Evolutionary conservation across 1,140 invertebrate genomes (phyloP).

Genomic region (Tetragnatha versicolor): DNA sequence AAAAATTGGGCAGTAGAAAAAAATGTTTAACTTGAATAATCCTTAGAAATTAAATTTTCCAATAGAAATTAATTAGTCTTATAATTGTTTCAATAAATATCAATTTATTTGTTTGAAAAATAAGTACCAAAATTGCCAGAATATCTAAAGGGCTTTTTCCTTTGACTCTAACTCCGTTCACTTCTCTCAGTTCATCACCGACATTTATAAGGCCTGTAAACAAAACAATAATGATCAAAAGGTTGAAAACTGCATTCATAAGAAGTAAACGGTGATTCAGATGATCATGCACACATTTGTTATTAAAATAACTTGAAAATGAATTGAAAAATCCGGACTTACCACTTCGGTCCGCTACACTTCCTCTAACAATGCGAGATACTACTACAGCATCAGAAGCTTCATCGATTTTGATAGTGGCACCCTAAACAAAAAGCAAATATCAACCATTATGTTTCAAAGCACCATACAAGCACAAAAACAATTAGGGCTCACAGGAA

Average conservation of each 20-base stretch:
- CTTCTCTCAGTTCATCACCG: slow-evolving; percentile 94
- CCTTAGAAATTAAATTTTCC: too few relatives aligned
- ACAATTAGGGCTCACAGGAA: too few relatives aligned
- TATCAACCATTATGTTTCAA: too few relatives aligned
- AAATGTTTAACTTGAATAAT: too few relatives aligned
- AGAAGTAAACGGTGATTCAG: too few relatives aligned
- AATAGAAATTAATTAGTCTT: too few relatives aligned
- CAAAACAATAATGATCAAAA: neutral
- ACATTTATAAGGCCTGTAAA: slow-evolving; percentile 81
- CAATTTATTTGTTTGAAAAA: too few relatives aligned
- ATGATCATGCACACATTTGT: too few relatives aligned
- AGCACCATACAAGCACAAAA: too few relatives aligned
- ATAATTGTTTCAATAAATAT: too few relatives aligned
- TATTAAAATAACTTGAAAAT: too few relatives aligned
- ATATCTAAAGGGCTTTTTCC: slow-evolving; percentile 79
- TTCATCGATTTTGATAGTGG: slow-evolving; percentile 95
- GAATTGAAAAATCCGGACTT: neutral
- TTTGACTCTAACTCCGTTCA: slow-evolving; percentile 91
- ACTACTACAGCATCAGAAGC: slow-evolving; percentile 91
- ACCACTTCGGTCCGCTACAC: slow-evolving; percentile 55
- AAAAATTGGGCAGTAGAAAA: too few relatives aligned
- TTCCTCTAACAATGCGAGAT: slow-evolving; percentile 65
- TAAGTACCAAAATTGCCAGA: slow-evolving; percentile 83
- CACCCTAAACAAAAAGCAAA: slow-evolving; percentile 70
- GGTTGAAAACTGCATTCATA: neutral